phyloP scores from a whole-genome alignment of 2,888 invertebrate species.

The Andricus curvator region DNA sequence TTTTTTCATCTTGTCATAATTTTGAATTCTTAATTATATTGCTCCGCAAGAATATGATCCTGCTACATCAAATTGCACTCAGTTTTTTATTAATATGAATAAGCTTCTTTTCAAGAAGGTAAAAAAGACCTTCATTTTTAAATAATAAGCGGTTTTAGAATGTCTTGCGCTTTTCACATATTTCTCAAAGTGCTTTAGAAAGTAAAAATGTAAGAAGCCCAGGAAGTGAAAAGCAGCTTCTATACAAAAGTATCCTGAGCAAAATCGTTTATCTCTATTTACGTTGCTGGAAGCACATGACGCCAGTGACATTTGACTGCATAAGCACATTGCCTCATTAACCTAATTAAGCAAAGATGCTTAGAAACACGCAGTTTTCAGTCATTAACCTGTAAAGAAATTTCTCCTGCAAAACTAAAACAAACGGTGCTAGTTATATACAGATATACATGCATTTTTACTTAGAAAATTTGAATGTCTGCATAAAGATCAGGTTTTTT shows the following conservation, averaged over 20 bases:
- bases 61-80: background rate
- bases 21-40: background rate
- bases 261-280: conserved; percentile 5
- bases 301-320: conserved; percentile 63
- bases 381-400: background rate
- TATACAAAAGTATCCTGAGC: background rate
- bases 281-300: conserved; percentile 44
- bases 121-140: too few relatives aligned
- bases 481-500: background rate
- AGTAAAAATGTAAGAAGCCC: background rate
- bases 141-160: background rate
- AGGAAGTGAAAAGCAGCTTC: background rate
- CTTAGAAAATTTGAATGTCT: background rate
- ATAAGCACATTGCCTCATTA: conserved; percentile 70
- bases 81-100: too few relatives aligned
- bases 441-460: background rate
- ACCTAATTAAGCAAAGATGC: conserved; percentile 70
- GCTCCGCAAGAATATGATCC: background rate
- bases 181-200: background rate
- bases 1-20: background rate
- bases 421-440: background rate
- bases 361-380: conserved; percentile 66
- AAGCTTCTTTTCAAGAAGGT: too few relatives aligned
- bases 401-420: background rate
- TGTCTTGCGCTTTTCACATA: too few relatives aligned